A percentile compares a stretch with the other conserved stretches of the same genome.
Conservation (phyloP, 2,113 vertebrate genomes). For the Pantherophis guttatus region DNA sequence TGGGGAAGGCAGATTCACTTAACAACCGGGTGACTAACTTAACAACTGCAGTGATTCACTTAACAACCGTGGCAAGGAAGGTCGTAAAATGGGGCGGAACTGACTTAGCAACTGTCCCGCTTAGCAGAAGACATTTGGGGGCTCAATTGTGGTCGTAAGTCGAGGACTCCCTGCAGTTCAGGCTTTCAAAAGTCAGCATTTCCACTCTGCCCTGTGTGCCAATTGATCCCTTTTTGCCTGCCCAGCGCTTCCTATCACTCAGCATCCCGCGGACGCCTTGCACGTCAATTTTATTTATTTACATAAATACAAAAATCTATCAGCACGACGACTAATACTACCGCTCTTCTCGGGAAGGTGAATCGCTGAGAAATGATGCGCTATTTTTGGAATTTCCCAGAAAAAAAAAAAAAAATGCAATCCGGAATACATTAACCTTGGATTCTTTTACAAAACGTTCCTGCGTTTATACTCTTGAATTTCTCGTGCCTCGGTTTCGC, state of each 20-base stretch:
- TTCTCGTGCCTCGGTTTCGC: neutral
- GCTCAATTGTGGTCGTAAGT: neutral
- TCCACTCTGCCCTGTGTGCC: neutral
- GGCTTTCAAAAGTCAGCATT: neutral
- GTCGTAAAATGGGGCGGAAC: neutral
- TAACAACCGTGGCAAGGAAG: neutral
- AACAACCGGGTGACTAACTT: neutral
- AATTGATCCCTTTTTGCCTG: neutral
- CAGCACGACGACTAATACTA: neutral
- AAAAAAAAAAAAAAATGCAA: neutral
- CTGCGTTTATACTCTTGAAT: neutral
- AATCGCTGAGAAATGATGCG: neutral
- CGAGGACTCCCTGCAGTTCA: neutral
- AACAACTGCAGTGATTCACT: neutral
- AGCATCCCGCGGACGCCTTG: neutral
- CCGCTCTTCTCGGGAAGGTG: neutral
- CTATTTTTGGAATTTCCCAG: neutral
- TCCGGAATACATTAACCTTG: neutral
- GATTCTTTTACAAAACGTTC: neutral
- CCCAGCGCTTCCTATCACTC: neutral
- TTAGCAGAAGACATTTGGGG: neutral
- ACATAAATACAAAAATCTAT: neutral
- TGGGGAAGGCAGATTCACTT: neutral
- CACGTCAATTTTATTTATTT: neutral
- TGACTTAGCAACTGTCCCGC: neutral